Evolutionary conservation across 2,888 invertebrate genomes (phyloP).

Genomic region (Rutpela maculata): DNA sequence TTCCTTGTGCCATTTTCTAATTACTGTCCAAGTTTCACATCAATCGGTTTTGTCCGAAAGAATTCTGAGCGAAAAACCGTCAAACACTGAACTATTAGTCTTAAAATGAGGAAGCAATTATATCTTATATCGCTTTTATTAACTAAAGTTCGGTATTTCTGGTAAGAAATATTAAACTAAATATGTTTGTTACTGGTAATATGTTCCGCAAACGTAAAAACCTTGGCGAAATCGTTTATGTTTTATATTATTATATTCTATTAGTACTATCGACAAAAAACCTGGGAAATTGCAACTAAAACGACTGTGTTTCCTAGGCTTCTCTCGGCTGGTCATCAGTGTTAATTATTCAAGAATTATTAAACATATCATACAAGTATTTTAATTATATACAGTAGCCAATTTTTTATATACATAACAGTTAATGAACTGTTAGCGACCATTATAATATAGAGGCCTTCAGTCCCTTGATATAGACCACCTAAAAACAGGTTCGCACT

Average conservation of each 20-base stretch:
- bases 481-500: not conserved
- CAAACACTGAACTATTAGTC: too few relatives aligned
- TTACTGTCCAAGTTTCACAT: too few relatives aligned
- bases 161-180: not conserved
- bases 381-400: not conserved
- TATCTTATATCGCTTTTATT: not conserved
- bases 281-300: not conserved
- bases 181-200: not conserved
- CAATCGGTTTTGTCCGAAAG: too few relatives aligned
- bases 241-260: not conserved
- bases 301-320: not conserved
- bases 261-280: not conserved
- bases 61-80: too few relatives aligned
- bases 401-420: not conserved
- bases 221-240: not conserved
- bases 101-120: not conserved
- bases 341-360: not conserved
- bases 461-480: not conserved
- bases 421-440: conserved; percentile 12
- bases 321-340: not conserved
- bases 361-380: not conserved
- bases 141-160: not conserved
- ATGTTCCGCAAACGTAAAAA: not conserved
- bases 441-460: not conserved
- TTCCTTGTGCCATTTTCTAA: too few relatives aligned